A percentile compares a stretch with the other conserved stretches of the same genome.
Conservation (phyloP, 2,888 invertebrate genomes). For the Cacoxenus indagator region DNA sequence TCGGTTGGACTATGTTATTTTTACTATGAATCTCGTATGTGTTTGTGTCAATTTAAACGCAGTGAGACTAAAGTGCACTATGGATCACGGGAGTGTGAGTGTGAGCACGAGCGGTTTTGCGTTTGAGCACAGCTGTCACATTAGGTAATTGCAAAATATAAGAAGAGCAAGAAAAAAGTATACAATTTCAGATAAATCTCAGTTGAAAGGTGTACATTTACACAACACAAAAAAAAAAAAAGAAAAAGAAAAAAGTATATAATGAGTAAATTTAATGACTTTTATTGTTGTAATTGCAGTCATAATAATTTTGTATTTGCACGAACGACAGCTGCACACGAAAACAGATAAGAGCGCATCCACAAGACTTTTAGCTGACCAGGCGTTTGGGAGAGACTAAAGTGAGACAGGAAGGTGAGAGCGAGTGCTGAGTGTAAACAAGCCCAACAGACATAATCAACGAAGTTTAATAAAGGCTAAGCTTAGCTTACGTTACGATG, state of each 20-base stretch:
- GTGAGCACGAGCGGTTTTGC: not conserved
- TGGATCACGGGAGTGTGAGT: too few relatives aligned
- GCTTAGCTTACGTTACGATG: constrained; percentile 43
- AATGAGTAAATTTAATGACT: not conserved
- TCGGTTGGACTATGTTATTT: too few relatives aligned
- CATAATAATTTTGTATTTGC: not conserved
- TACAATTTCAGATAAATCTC: constrained; percentile 30
- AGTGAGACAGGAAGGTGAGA: constrained; percentile 28
- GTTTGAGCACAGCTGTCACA: constrained; percentile 40
- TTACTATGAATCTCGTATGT: too few relatives aligned
- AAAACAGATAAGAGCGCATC: not conserved
- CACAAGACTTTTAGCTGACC: not conserved
- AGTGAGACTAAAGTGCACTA: too few relatives aligned
- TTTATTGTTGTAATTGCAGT: not conserved
- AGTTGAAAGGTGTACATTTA: constrained; percentile 52
- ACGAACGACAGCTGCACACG: constrained; percentile 38
- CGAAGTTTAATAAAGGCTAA: constrained; percentile 40
- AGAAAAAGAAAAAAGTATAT: too few relatives aligned
- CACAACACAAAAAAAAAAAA: constrained; percentile 37
- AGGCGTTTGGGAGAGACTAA: constrained; percentile 4
- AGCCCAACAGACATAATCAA: constrained; percentile 14
- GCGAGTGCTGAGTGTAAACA: constrained; percentile 20
- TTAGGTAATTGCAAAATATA: constrained; percentile 42
- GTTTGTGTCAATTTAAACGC: too few relatives aligned
- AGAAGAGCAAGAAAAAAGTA: constrained; percentile 10